These are phyloP conservation scores for Malthinus flaveolus DNA, from an alignment of 2,888 invertebrate genomes.

Conservation along the genomic window DNA sequence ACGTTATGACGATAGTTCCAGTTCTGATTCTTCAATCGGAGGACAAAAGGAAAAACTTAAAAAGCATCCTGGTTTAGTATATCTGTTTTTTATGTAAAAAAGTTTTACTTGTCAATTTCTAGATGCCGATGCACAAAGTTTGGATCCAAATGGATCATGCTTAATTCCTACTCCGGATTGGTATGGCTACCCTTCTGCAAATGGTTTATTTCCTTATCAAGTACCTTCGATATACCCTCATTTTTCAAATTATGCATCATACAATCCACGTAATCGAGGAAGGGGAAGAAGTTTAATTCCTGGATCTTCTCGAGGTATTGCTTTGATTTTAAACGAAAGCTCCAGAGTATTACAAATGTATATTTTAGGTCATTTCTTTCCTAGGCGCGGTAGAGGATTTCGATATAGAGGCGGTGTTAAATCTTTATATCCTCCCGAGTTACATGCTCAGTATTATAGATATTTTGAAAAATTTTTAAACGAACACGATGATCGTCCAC, in stretches of 20 bases:
- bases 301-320: slow-evolving; percentile 44
- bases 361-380: slow-evolving; percentile 12
- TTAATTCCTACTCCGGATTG: slow-evolving; percentile 9
- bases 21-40: slow-evolving; percentile 40
- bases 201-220: slow-evolving; percentile 21
- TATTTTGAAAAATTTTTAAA: slow-evolving; percentile 66
- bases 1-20: slow-evolving; percentile 34
- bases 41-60: slow-evolving; percentile 7
- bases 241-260: slow-evolving; percentile 39
- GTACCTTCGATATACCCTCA: slow-evolving; percentile 14
- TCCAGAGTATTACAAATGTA: slow-evolving; percentile 27
- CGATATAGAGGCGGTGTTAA: slow-evolving; percentile 38
- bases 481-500: slow-evolving; percentile 57
- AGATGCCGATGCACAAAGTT: background rate
- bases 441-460: slow-evolving; percentile 58
- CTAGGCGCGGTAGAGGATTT: slow-evolving; percentile 37
- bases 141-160: background rate
- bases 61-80: background rate
- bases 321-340: slow-evolving; percentile 26
- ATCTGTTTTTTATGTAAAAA: background rate
- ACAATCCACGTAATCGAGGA: slow-evolving; percentile 38
- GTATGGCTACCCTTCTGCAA: slow-evolving; percentile 13
- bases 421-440: slow-evolving; percentile 39
- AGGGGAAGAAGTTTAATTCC: slow-evolving; percentile 42
- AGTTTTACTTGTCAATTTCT: background rate